Evolutionary conservation across 2,797 vertebrate genomes (phyloP).

Genomic region (Hoplostethus mediterraneus): DNA sequence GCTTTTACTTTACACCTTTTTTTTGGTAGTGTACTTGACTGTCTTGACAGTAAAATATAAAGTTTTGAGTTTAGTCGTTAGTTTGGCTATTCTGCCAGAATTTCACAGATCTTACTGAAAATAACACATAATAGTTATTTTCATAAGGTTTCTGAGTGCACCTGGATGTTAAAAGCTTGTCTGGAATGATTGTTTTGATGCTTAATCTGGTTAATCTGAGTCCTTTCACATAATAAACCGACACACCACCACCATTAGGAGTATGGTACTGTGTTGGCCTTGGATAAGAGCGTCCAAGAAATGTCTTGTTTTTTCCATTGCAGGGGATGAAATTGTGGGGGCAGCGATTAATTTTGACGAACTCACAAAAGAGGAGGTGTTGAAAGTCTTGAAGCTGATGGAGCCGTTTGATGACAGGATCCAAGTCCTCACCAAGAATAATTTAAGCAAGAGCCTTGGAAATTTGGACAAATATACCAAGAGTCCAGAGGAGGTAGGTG

Average conservation of each 20-base stretch:
- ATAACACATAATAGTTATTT: not conserved
- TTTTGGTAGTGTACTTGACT: not conserved
- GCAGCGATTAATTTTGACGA: slow-evolving; percentile 82
- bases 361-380: slow-evolving; percentile 81
- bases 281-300: not conserved
- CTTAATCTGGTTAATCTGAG: not conserved
- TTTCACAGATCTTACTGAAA: not conserved
- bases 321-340: slow-evolving; percentile 84
- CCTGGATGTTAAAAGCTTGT: not conserved
- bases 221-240: not conserved
- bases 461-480: slow-evolving; percentile 68
- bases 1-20: not conserved
- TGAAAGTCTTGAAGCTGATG: slow-evolving; percentile 80
- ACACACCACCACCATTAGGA: not conserved
- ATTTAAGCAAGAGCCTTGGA: slow-evolving; percentile 72
- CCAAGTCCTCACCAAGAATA: slow-evolving; percentile 73
- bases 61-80: not conserved
- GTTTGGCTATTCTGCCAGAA: too few species aligned
- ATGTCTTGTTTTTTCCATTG: slow-evolving; percentile 35
- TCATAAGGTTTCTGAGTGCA: not conserved
- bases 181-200: not conserved
- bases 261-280: not conserved
- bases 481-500: slow-evolving; percentile 77
- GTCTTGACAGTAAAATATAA: slow-evolving; percentile 6
- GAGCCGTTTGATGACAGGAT: slow-evolving; percentile 81